Percentiles rank a stretch among this genome's conserved stretches.
phyloP scores from a whole-genome alignment of 2,797 vertebrate genomes.

The Platalea minor region DNA sequence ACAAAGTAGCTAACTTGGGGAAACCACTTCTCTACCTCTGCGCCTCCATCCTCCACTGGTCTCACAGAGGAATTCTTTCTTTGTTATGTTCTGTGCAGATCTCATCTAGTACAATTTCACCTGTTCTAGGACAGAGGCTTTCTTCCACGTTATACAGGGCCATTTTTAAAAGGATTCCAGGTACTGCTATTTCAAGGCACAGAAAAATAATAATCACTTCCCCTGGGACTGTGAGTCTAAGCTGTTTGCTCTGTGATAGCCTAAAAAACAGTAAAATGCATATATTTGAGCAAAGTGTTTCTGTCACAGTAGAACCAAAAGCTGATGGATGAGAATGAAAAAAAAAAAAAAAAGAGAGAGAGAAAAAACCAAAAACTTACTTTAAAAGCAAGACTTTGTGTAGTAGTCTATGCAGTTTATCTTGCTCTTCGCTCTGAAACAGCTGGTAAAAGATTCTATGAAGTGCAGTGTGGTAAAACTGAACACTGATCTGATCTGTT shows the following conservation, averaged over 20 bases:
- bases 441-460: background rate
- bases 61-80: background rate
- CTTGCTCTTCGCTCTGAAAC: background rate
- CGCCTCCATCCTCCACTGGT: fast-evolving
- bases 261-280: background rate
- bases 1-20: background rate
- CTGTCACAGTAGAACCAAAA: background rate
- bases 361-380: fast-evolving
- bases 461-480: background rate
- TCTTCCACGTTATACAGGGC: background rate
- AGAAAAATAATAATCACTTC: constrained; percentile 7
- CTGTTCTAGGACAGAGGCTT: background rate
- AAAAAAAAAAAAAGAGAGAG: background rate
- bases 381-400: background rate
- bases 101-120: background rate
- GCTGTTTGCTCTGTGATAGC: background rate
- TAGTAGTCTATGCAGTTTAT: background rate
- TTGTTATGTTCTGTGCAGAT: background rate
- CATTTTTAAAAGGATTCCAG: background rate
- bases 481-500: background rate
- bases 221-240: background rate
- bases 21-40: background rate
- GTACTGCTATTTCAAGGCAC: background rate
- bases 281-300: background rate
- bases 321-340: background rate